phyloP scores from a whole-genome alignment of 2,797 vertebrate genomes.

The Nasua narica region DNA sequence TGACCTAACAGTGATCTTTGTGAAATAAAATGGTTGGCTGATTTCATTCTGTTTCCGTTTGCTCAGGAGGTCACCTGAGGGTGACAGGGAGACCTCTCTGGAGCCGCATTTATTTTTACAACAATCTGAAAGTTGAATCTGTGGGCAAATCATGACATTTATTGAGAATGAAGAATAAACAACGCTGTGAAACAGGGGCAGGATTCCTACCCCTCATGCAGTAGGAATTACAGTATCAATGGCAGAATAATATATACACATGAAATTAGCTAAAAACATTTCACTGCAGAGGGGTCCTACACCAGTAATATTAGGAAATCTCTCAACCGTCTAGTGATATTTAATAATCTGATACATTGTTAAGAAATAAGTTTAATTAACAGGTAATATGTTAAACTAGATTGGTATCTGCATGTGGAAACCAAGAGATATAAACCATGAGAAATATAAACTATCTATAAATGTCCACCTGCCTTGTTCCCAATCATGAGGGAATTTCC shows the following conservation, averaged over 20 bases:
- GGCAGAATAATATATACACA: background rate
- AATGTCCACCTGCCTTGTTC: background rate
- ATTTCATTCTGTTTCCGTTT: conserved; percentile 11
- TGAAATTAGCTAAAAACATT: background rate
- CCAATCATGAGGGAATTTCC: background rate
- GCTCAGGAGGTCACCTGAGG: background rate
- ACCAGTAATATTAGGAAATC: background rate
- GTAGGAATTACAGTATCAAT: background rate
- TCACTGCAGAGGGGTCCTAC: background rate
- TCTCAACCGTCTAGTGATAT: background rate
- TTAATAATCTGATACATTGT: background rate
- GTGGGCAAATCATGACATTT: background rate
- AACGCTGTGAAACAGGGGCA: background rate
- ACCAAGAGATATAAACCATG: no score
- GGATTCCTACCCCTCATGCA: background rate
- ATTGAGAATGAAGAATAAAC: background rate
- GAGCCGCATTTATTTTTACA: conserved; percentile 9
- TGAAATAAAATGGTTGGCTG: conserved; percentile 26
- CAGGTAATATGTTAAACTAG: background rate
- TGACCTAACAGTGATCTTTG: background rate
- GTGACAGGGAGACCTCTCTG: background rate
- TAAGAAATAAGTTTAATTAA: background rate
- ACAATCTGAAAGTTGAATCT: background rate
- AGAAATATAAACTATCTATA: background rate
- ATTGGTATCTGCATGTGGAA: background rate